Conservation (phyloP, 2,113 vertebrate genomes). For the Lepisosteus osseus region DNA sequence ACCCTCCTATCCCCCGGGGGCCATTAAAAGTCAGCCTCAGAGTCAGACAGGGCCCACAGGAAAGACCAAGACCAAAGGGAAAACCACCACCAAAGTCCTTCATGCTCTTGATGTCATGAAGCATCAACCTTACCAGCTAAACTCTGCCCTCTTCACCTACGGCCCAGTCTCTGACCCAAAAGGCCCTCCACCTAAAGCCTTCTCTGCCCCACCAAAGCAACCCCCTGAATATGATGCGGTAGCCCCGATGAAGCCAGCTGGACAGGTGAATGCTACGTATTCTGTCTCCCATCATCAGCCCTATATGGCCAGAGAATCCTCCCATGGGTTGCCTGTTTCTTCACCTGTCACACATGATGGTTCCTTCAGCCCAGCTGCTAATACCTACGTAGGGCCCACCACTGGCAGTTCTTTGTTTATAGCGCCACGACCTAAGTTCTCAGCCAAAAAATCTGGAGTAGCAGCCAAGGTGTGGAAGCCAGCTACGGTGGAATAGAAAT, state of each 20-base stretch:
- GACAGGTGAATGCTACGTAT: conserved; percentile 52
- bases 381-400: conserved; percentile 53
- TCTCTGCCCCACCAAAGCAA: conserved; percentile 57
- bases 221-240: conserved; percentile 52
- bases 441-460: conserved; percentile 85
- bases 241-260: conserved; percentile 56
- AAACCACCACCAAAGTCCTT: conserved; percentile 81
- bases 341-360: conserved; percentile 60
- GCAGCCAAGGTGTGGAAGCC: conserved; percentile 95
- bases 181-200: conserved; percentile 48
- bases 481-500: conserved; percentile 71
- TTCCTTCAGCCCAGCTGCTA: conserved; percentile 61
- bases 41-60: conserved; percentile 38
- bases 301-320: conserved; percentile 66
- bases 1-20: conserved; percentile 84
- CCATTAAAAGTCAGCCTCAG: conserved; percentile 69
- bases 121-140: conserved; percentile 91
- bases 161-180: conserved; percentile 77
- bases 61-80: conserved; percentile 70
- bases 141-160: conserved; percentile 88
- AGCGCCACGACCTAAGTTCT: conserved; percentile 91
- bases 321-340: conserved; percentile 62
- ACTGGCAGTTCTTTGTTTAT: conserved; percentile 51
- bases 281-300: conserved; percentile 51
- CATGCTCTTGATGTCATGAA: conserved; percentile 94